These are phyloP conservation scores for Erannis defoliaria DNA, from an alignment of 2,888 invertebrate genomes.

Conservation along the genomic window DNA sequence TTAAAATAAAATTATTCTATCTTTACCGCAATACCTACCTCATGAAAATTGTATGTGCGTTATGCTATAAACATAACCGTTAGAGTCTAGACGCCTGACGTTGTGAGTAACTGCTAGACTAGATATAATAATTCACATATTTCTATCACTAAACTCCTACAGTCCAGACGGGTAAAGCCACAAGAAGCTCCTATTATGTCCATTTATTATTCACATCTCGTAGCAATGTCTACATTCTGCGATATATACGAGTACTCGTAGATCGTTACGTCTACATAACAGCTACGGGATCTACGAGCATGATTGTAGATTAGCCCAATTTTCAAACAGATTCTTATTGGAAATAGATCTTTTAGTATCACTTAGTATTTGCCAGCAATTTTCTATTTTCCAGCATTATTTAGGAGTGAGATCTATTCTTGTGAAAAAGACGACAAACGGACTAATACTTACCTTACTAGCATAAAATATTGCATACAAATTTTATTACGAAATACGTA, in stretches of 20 bases:
- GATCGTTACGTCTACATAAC: constrained; percentile 10
- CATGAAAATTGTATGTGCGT: neutral
- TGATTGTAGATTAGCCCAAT: no score
- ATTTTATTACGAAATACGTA: no score
- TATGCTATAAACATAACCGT: neutral
- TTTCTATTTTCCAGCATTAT: no score
- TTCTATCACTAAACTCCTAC: neutral
- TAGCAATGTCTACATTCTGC: constrained; percentile 20
- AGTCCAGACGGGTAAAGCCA: constrained; percentile 1
- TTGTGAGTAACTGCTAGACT: neutral
- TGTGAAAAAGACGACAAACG: no score
- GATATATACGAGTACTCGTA: constrained; percentile 8
- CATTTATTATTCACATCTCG: constrained; percentile 11
- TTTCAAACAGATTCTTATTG: neutral
- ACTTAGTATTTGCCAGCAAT: no score
- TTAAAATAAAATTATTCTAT: neutral
- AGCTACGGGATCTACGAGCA: constrained; percentile 12
- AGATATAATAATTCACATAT: constrained; percentile 3
- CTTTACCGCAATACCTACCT: neutral
- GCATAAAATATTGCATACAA: no score
- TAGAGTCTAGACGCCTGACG: neutral
- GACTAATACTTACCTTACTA: no score
- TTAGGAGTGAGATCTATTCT: no score
- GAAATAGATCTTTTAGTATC: no score
- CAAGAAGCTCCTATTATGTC: neutral